Evolutionary conservation across 2,113 vertebrate species (phyloP).

Genomic region (Psephotus haematonotus): DNA sequence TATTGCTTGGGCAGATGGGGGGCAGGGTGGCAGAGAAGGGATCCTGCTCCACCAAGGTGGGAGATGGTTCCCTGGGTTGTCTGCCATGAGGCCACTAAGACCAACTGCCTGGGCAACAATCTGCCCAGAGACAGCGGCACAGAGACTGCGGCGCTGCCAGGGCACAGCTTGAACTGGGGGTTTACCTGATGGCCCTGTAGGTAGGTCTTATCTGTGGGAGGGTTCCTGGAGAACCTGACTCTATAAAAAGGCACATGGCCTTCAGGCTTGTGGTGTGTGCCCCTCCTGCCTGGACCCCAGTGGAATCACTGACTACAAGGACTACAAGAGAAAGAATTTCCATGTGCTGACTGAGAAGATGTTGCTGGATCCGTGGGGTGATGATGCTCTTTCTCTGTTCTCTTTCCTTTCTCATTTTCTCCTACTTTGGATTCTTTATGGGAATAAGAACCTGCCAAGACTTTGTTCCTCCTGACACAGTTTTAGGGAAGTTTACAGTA

Average conservation of each 20-base stretch:
- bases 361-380: neutral
- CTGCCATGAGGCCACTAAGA: neutral
- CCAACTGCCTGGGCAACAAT: neutral
- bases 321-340: neutral
- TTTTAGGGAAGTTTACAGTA: neutral
- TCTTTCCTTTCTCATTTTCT: neutral
- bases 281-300: neutral
- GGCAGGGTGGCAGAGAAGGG: neutral
- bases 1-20: neutral
- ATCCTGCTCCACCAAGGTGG: neutral
- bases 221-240: neutral
- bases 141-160: neutral
- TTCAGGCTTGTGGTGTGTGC: neutral
- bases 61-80: neutral
- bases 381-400: neutral
- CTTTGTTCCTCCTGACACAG: neutral
- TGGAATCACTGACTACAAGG: neutral
- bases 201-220: neutral
- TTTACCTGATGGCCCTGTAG: neutral
- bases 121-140: neutral
- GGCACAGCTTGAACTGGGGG: neutral
- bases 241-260: neutral
- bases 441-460: neutral
- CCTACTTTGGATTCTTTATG: neutral
- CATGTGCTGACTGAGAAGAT: neutral